Conservation (phyloP, 2,888 invertebrate genomes). For the Eristalis intricaria region DNA sequence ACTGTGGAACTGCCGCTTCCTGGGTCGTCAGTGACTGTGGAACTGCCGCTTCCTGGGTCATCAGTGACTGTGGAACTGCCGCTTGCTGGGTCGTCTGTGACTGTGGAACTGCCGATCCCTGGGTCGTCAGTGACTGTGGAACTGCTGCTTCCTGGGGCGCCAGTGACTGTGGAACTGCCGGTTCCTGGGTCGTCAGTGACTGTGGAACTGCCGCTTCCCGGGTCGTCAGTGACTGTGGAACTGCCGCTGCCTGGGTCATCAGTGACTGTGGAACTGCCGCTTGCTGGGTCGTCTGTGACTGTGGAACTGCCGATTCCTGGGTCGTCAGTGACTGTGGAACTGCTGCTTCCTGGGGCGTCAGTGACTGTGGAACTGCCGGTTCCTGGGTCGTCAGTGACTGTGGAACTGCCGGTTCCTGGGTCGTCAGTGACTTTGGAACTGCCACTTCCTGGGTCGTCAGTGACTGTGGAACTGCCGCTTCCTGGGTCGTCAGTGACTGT, state of each 20-base stretch:
- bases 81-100: not conserved
- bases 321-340: not conserved
- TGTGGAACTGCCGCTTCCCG: not conserved
- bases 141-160: not conserved
- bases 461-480: not conserved
- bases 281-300: not conserved
- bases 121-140: not conserved
- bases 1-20: not conserved
- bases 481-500: not conserved
- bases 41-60: not conserved
- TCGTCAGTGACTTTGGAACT: not conserved
- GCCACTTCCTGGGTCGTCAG: not conserved
- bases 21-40: not conserved
- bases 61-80: not conserved
- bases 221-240: not conserved
- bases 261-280: not conserved
- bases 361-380: not conserved
- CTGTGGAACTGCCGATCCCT: not conserved
- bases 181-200: not conserved
- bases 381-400: not conserved
- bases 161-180: not conserved
- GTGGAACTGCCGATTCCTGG: not conserved
- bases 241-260: not conserved
- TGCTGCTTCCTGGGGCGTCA: not conserved
- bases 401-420: not conserved